phyloP scores from a whole-genome alignment of 2,797 vertebrate species.

The Limosa lapponica region DNA sequence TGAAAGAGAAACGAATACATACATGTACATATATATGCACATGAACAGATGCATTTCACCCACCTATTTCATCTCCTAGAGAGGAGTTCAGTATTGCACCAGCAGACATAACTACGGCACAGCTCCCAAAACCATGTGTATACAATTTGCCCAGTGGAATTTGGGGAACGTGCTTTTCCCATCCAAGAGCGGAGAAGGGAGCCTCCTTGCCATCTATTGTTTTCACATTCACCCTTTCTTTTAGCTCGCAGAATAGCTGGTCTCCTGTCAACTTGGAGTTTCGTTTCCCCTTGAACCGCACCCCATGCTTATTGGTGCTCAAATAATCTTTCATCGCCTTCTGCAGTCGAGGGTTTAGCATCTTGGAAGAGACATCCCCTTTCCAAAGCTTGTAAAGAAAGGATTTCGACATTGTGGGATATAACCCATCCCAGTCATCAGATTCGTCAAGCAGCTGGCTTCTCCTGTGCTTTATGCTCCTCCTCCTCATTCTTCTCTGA shows the following conservation, averaged over 20 bases:
- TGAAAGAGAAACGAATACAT: background rate
- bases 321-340: slow-evolving; percentile 93
- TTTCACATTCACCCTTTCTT: slow-evolving; percentile 81
- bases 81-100: slow-evolving; percentile 95
- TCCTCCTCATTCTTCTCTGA: slow-evolving; percentile 57
- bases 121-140: slow-evolving; percentile 81
- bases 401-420: slow-evolving; percentile 87
- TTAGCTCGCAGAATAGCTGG: slow-evolving; percentile 90
- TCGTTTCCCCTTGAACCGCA: slow-evolving; percentile 84
- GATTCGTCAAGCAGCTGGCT: slow-evolving; percentile 67
- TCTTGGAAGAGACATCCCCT: slow-evolving; percentile 86
- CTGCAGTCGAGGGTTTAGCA: slow-evolving; percentile 92
- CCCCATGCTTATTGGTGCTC: slow-evolving; percentile 90
- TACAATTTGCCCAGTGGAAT: slow-evolving; percentile 82
- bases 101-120: slow-evolving; percentile 95
- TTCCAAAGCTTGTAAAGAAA: slow-evolving; percentile 90
- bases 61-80: slow-evolving; percentile 96
- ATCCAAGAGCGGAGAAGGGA: slow-evolving; percentile 90
- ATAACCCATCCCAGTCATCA: slow-evolving; percentile 83
- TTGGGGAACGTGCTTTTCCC: slow-evolving; percentile 87
- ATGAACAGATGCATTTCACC: slow-evolving; percentile 65
- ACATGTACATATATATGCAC: background rate
- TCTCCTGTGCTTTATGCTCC: slow-evolving; percentile 35
- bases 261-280: slow-evolving; percentile 72
- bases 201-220: slow-evolving; percentile 91